Evolutionary conservation across 2,888 invertebrate genomes (phyloP), one percentile per base, ranked within the genome.

Genomic region (Archips xylosteana): DNA sequence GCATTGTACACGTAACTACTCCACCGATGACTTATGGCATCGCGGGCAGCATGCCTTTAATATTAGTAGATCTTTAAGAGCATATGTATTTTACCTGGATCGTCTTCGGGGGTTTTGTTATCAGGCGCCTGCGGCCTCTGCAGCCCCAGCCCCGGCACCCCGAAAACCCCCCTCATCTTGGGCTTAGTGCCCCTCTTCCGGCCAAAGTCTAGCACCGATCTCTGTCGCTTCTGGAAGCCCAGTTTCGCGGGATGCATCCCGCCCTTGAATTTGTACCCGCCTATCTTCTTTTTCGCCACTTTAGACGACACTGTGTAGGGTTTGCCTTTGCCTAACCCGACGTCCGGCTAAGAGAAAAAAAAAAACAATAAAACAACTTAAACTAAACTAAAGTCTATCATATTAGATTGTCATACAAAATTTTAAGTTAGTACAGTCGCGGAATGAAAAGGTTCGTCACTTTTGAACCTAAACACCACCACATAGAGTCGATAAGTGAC

Each of bases 101-200:
- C 94, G 80, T 95, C 95, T 75, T 95, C 94, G 6, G 91, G 83
- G 1, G 92, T 85, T 78, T 93, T 94, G 78, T 91, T 94, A 75
- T 95, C 95, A 45, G 96, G 96, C 0, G 95, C 95, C 75, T 95
- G 95, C 0, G 96, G 96, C 69, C 96, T 90, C 82, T 97, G 97
- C 72, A 97, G 89, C 4, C 97, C 97, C 34, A 97, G 92, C 8
- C 97, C 97, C 0, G 97, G 97, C 6, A 96, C 97, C 15, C 97
- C 97, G 85, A 97, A 97, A 60, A 97, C 96, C 4, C 97, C 97
- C 66, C 98, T 94, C 96, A 98, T 97, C 92, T 98, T 98, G 13
- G 98, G 96, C 87, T 98, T 98, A 1, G 97, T 96, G 8, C 97
- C 98, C 75, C 98, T 95, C 86, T 98, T 98, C 76, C 98, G 93